A percentile compares a stretch with the other conserved stretches of the same genome.
Evolutionary conservation across 2,113 vertebrate genomes (phyloP).

Genomic region (Verasper variegatus): DNA sequence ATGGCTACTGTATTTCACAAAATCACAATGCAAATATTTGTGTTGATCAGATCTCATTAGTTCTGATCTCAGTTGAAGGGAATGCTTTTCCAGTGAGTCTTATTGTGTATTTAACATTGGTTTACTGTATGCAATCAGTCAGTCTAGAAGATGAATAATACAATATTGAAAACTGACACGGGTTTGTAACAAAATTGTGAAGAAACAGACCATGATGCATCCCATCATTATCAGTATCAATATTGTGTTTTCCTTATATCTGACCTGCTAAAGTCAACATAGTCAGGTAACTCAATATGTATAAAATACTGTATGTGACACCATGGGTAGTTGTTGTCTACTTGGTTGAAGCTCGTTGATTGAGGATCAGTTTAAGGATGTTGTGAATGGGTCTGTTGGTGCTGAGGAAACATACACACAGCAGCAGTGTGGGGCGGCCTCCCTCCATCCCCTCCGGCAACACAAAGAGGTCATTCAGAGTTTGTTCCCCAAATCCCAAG

Average conservation of each 20-base stretch:
- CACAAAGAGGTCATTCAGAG: slow-evolving; percentile 81
- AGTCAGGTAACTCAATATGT: background rate
- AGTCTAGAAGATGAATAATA: too few species aligned
- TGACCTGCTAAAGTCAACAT: slow-evolving; percentile 5
- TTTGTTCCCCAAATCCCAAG: slow-evolving; percentile 74
- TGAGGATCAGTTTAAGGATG: slow-evolving; percentile 39
- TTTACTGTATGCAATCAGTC: background rate
- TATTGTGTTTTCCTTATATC: background rate
- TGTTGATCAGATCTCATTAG: too few species aligned
- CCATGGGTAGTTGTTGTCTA: slow-evolving; percentile 15
- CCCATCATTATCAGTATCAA: background rate
- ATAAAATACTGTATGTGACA: slow-evolving; percentile 9
- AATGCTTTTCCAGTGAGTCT: too few species aligned
- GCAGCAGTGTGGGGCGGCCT: slow-evolving; percentile 39
- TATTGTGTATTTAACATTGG: background rate
- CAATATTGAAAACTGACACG: too few species aligned
- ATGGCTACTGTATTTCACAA: slow-evolving; percentile 34
- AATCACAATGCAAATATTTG: slow-evolving; percentile 9
- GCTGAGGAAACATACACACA: slow-evolving; percentile 23
- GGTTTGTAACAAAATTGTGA: too few species aligned
- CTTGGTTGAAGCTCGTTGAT: slow-evolving; percentile 24
- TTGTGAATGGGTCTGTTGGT: slow-evolving; percentile 53
- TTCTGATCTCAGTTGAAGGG: too few species aligned
- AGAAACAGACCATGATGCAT: background rate
- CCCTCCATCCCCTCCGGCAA: slow-evolving; percentile 49